phyloP scores from a whole-genome alignment of 2,113 vertebrate species.

The Rhadina sibilatrix region DNA sequence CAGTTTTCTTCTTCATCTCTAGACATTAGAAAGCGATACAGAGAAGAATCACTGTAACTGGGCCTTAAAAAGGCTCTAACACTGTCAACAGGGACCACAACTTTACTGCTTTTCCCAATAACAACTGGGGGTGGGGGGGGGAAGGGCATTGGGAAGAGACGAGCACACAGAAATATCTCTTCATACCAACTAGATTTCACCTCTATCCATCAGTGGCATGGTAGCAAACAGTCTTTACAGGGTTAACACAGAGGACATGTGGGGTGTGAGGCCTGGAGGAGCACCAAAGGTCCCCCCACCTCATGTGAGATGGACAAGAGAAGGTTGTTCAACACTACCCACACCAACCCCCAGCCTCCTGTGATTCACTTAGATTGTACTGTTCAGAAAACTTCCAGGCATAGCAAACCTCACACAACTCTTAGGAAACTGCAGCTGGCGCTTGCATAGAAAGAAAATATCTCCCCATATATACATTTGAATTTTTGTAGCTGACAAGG shows the following conservation, averaged over 20 bases:
- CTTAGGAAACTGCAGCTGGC: background rate
- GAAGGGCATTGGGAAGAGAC: background rate
- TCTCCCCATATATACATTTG: background rate
- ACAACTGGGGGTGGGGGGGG: accelerated
- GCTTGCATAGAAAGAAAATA: background rate
- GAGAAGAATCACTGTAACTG: background rate
- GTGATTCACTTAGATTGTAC: background rate
- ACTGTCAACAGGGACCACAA: background rate
- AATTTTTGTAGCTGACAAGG: background rate
- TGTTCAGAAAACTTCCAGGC: background rate
- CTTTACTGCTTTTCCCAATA: background rate
- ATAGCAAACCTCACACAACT: background rate
- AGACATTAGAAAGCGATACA: background rate
- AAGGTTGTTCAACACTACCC: background rate
- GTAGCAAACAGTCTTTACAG: background rate
- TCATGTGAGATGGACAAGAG: background rate
- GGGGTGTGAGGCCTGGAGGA: background rate
- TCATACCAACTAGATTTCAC: background rate
- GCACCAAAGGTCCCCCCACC: too few relatives aligned
- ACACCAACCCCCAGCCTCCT: background rate
- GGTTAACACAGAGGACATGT: accelerated
- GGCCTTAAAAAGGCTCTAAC: background rate
- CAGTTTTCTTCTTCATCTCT: background rate
- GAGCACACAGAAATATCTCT: background rate
- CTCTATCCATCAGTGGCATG: background rate